These are phyloP conservation scores for Anser cygnoides DNA, from an alignment of 2,113 vertebrate genomes.

Conservation along the genomic window DNA sequence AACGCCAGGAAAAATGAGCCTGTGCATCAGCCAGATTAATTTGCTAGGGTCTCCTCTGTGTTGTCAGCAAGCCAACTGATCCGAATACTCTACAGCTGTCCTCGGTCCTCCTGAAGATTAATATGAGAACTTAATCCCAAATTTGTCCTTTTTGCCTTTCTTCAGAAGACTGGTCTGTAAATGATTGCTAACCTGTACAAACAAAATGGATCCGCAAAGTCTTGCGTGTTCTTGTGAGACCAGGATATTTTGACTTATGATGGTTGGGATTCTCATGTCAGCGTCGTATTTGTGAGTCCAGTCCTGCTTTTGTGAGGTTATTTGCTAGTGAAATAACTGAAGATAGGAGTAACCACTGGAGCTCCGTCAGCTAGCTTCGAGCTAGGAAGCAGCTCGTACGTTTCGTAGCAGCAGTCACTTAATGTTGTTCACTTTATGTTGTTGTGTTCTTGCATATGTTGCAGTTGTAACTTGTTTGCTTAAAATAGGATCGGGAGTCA, in stretches of 20 bases:
- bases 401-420: neutral
- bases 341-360: neutral
- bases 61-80: neutral
- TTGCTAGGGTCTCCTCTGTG: neutral
- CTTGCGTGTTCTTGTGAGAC: neutral
- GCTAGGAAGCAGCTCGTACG: neutral
- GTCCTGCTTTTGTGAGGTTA: neutral
- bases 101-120: neutral
- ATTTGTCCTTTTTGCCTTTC: neutral
- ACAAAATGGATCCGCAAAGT: neutral
- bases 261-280: neutral
- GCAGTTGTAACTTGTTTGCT: neutral
- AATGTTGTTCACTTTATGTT: constrained; percentile 7
- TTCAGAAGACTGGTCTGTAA: neutral
- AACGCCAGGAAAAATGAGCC: neutral
- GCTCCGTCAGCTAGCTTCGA: neutral
- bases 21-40: neutral
- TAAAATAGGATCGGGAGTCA: constrained; percentile 35
- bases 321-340: neutral
- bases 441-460: constrained; percentile 20
- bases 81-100: neutral
- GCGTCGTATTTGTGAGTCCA: neutral
- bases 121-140: neutral
- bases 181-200: neutral
- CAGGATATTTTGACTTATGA: neutral